A percentile compares a stretch with the other conserved stretches of the same genome.
These are phyloP conservation scores for Okapia johnstoni DNA, from an alignment of 2,113 vertebrate species.

Conservation along the genomic window DNA sequence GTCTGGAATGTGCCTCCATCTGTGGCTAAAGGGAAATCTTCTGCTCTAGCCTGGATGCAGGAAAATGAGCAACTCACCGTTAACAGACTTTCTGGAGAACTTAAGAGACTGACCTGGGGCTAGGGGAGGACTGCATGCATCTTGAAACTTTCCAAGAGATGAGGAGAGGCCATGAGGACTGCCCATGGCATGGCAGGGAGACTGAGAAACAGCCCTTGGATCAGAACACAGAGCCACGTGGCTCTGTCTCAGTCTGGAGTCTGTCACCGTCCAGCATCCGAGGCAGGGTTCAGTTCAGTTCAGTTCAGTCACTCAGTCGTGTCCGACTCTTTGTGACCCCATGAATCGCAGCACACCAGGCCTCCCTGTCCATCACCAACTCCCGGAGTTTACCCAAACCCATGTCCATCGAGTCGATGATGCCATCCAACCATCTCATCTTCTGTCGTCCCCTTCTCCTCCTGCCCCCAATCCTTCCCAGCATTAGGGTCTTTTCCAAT, in stretches of 20 bases:
- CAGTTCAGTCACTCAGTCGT: too few relatives aligned
- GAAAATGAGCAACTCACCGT: background rate
- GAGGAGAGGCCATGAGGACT: background rate
- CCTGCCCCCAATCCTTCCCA: too few relatives aligned
- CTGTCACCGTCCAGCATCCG: background rate
- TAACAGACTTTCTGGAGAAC: background rate
- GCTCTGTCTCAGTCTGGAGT: background rate
- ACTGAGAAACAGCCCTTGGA: background rate
- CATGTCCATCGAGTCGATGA: too few relatives aligned
- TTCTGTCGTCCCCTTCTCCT: too few relatives aligned
- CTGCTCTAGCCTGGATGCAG: background rate
- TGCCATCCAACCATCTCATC: too few relatives aligned
- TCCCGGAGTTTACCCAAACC: too few relatives aligned
- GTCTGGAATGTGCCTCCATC: background rate
- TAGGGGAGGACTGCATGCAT: background rate
- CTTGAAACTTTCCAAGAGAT: background rate
- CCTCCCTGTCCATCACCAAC: too few relatives aligned
- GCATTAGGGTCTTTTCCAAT: too few relatives aligned
- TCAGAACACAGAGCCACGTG: background rate
- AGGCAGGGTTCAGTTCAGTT: too few relatives aligned
- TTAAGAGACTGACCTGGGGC: background rate
- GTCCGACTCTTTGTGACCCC: too few relatives aligned
- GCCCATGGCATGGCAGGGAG: background rate
- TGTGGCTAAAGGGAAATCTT: background rate
- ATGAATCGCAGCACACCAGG: too few relatives aligned